Evolutionary conservation across 1,140 invertebrate genomes (phyloP).

Genomic region (Leptestheria dahalacensis): DNA sequence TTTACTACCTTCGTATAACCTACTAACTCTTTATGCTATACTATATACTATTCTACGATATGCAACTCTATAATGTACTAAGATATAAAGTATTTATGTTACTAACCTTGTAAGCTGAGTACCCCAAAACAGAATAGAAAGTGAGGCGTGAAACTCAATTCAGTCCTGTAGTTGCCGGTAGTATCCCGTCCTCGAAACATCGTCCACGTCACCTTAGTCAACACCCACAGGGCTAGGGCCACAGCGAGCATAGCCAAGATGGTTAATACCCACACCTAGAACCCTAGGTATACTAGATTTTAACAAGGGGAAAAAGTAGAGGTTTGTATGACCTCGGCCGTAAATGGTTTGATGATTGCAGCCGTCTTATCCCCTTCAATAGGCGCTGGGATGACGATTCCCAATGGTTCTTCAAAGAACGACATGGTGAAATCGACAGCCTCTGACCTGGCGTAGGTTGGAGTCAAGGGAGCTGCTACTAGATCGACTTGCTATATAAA

Average conservation of each 20-base stretch:
- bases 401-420: constrained; percentile 4
- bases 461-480: not conserved
- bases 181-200: not conserved
- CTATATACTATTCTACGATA: too few relatives aligned
- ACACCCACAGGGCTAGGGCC: not conserved
- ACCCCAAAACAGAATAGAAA: not conserved
- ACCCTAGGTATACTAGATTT: too few relatives aligned
- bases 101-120: not conserved
- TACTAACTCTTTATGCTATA: too few relatives aligned
- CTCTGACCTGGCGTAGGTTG: constrained; percentile 3
- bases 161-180: not conserved
- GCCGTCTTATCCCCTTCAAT: not conserved
- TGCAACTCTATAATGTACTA: not conserved
- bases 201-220: not conserved
- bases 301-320: too few relatives aligned
- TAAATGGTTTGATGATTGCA: not conserved
- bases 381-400: constrained; percentile 4
- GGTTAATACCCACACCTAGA: not conserved
- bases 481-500: constrained; percentile 1
- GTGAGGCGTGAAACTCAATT: not conserved
- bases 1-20: too few relatives aligned
- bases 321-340: too few relatives aligned
- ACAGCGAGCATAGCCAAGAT: not conserved
- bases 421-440: constrained; percentile 2
- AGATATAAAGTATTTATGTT: not conserved